Evolutionary conservation across 2,113 vertebrate species (phyloP).

Genomic region (Stictonetta naevosa): DNA sequence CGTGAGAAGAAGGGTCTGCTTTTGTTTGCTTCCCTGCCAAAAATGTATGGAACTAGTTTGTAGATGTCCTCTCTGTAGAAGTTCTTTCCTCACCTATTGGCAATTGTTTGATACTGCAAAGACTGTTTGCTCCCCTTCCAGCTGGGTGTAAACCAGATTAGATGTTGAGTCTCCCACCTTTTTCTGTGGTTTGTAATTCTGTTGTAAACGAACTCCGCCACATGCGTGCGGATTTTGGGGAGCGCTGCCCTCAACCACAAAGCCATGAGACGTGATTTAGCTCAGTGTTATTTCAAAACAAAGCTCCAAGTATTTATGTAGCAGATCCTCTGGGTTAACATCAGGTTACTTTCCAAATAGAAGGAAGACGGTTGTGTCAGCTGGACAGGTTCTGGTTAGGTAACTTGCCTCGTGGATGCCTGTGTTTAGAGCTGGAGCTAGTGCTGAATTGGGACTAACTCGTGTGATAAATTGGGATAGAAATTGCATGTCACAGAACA

Average conservation of each 20-base stretch:
- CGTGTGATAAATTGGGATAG: neutral
- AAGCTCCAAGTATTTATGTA: neutral
- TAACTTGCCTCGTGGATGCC: neutral
- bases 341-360: neutral
- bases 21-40: neutral
- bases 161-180: neutral
- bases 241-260: neutral
- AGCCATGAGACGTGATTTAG: neutral
- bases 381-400: neutral
- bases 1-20: neutral
- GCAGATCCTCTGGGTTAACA: neutral
- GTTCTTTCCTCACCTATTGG: neutral
- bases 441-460: neutral
- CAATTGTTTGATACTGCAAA: neutral
- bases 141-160: neutral
- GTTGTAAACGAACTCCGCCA: neutral
- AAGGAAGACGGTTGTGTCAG: neutral
- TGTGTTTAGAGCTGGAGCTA: neutral
- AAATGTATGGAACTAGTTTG: neutral
- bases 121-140: neutral
- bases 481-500: neutral
- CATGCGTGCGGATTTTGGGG: neutral
- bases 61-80: neutral
- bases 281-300: neutral
- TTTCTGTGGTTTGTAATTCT: neutral